Evolutionary conservation across 1,140 invertebrate genomes (phyloP).

Genomic region (Macrobrachium nipponense): DNA sequence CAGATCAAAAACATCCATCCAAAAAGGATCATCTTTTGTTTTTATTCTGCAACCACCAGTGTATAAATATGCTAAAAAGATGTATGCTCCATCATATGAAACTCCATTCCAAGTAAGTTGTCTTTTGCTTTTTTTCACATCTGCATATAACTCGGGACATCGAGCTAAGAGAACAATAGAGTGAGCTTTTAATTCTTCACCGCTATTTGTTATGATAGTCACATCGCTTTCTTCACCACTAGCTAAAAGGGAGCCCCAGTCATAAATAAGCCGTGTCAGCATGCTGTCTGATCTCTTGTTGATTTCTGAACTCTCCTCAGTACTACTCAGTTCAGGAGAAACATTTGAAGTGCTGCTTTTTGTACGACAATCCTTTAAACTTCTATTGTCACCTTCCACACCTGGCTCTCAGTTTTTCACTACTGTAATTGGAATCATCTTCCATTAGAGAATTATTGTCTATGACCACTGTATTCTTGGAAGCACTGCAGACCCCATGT

Average conservation of each 20-base stretch:
- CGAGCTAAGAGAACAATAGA: slow-evolving; percentile 69
- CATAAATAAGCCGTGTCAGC: slow-evolving; percentile 25
- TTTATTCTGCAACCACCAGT: slow-evolving; percentile 66
- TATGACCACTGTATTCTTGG: no score
- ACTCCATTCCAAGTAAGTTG: slow-evolving; percentile 65
- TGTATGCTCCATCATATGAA: slow-evolving; percentile 66
- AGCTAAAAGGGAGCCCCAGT: slow-evolving; percentile 37
- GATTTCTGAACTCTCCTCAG: background rate
- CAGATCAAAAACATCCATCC: slow-evolving; percentile 59
- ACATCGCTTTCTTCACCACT: slow-evolving; percentile 68
- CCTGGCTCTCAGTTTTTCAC: no score
- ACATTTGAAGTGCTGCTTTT: background rate
- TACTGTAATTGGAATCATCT: no score
- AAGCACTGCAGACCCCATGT: no score
- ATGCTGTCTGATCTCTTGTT: background rate
- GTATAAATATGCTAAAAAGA: slow-evolving; percentile 70
- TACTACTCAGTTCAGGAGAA: background rate
- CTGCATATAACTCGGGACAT: slow-evolving; percentile 69
- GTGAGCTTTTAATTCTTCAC: slow-evolving; percentile 68
- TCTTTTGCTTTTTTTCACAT: slow-evolving; percentile 64
- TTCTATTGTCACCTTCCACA: no score
- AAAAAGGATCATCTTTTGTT: slow-evolving; percentile 39
- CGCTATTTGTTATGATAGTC: slow-evolving; percentile 66
- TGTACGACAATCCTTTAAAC: no score
- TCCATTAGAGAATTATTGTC: no score